These are phyloP conservation scores for Diadegma fenestrale DNA, from an alignment of 2,888 invertebrate genomes.

Conservation along the genomic window DNA sequence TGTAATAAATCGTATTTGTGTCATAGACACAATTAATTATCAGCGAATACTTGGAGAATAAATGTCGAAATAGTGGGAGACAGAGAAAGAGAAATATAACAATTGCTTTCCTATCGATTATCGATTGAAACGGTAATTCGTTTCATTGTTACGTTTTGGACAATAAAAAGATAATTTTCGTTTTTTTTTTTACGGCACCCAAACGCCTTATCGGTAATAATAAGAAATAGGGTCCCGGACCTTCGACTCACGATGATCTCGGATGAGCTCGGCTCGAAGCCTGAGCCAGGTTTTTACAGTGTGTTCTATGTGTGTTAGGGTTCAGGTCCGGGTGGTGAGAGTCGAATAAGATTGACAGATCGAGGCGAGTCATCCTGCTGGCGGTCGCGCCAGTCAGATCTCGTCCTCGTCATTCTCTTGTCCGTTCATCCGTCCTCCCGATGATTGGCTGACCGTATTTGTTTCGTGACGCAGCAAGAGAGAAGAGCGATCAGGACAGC, in stretches of 20 bases:
- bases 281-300: conserved; percentile 9
- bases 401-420: conserved; percentile 68
- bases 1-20: neutral
- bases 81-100: neutral
- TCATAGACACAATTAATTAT: conserved; percentile 13
- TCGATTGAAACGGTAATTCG: conserved; percentile 16
- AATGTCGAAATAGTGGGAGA: conserved; percentile 21
- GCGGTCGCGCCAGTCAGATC: conserved; percentile 73
- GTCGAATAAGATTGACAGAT: conserved; percentile 81
- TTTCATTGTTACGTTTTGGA: conserved; percentile 17
- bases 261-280: conserved; percentile 19
- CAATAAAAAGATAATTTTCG: conserved; percentile 14
- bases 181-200: conserved; percentile 11
- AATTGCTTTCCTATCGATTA: conserved; percentile 7
- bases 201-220: conserved; percentile 29
- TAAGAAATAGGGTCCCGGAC: conserved; percentile 4
- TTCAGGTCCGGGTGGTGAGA: conserved; percentile 42
- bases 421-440: conserved; percentile 70
- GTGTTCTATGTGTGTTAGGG: conserved; percentile 15
- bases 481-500: conserved; percentile 58
- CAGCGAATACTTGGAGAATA: neutral
- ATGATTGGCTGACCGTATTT: conserved; percentile 82
- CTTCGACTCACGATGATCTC: conserved; percentile 36
- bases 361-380: conserved; percentile 81
- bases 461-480: conserved; percentile 84